Evolutionary conservation across 2,888 invertebrate species (phyloP), one percentile per base, ranked within the genome.

Genomic region (Catocala sponsa): DNA sequence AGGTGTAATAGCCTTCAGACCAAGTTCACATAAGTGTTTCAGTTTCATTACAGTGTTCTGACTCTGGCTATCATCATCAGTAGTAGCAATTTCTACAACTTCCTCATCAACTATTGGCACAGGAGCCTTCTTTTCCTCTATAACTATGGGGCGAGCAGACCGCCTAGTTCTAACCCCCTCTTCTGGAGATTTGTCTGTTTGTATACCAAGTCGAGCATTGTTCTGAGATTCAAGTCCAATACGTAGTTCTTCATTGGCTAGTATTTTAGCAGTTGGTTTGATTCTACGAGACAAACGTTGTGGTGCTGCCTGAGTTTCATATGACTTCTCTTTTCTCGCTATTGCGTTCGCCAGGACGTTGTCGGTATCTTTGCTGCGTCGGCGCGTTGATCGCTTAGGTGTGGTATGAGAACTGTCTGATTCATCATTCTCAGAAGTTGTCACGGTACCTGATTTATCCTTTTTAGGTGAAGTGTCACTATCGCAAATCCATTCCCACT

Each of bases 321-420:
- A 96, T 0, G 96, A 96, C 74, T 97, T 97, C 82, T 97, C 96
- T 82, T 97, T 97, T 11, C 96, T 93, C 0, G 96, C 96, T 76
- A 97, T 97, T 9, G 97, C 97, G 85, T 95, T 96, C 67, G 97
- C 96, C 25, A 97, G 85, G 38, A 97, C 95, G 53, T 96, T 96
- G 67, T 96, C 95, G 48, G 90, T 95, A 74, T 96, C 96, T 80
- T 96, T 96, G 72, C 96, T 96, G 51, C 96, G 91, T 43, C 96
- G 94, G 55, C 96, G 94, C 0, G 96, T 95, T 0, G 96, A 96
- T 15, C 97, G 94, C 84, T 97, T 97, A 0, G 95, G 89, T 10
- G 94, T 88, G 32, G 91, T 81, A 47, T 80, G 84, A 0, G 89
- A 85, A 63, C 82, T 86, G 42, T 91, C 91, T 0, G 89, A 90